Conservation (phyloP, 2,888 invertebrate genomes). For the Drepanosiphum platanoidis region DNA sequence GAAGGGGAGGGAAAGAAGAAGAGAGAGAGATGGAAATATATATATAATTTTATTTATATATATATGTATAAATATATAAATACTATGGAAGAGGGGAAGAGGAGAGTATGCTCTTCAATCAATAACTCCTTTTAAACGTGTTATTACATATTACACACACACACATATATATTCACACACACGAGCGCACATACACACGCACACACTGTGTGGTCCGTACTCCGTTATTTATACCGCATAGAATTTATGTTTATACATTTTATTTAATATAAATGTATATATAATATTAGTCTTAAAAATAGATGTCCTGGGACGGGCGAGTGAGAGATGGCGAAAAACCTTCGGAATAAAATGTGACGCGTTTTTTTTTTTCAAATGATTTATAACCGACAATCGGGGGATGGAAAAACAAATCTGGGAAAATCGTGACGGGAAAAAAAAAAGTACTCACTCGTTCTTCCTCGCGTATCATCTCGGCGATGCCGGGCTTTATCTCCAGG, state of each 20-base stretch:
- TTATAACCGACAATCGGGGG: neutral
- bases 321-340: neutral
- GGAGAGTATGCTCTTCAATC: slow-evolving; percentile 59
- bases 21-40: slow-evolving; percentile 14
- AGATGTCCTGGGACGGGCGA: slow-evolving; percentile 34
- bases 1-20: slow-evolving; percentile 19
- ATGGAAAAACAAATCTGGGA: neutral
- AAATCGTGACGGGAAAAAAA: neutral
- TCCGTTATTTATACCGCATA: slow-evolving; percentile 46
- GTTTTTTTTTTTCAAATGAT: neutral
- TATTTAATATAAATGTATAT: neutral
- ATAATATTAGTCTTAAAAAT: slow-evolving; percentile 27
- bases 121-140: slow-evolving; percentile 61
- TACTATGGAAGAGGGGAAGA: slow-evolving; percentile 11
- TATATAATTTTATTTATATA: slow-evolving; percentile 24
- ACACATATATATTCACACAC: neutral
- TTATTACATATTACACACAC: slow-evolving; percentile 45
- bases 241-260: slow-evolving; percentile 28
- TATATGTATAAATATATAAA: slow-evolving; percentile 14
- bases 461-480: slow-evolving; percentile 96
- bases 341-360: slow-evolving; percentile 16
- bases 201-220: slow-evolving; percentile 46
- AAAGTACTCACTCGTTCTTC: slow-evolving; percentile 88
- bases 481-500: slow-evolving; percentile 92
- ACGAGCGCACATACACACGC: neutral